Percentiles rank a stretch among this genome's conserved stretches.
phyloP scores from a whole-genome alignment of 2,888 invertebrate species.

The Clitarchus hookeri region DNA sequence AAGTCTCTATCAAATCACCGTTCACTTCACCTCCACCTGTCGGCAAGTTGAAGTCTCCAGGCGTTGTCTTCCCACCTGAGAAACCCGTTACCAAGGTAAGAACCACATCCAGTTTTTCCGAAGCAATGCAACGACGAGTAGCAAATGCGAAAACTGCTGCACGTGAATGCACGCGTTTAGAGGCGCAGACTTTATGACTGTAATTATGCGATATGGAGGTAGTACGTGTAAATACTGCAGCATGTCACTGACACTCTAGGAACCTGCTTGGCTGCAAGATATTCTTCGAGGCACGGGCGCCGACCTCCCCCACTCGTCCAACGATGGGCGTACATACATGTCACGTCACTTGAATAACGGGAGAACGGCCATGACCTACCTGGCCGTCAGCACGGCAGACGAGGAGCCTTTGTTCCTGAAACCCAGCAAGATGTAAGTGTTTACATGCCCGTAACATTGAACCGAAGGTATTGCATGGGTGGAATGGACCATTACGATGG shows the following conservation, averaged over 20 bases:
- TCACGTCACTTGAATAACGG: background rate
- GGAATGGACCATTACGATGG: too few species aligned
- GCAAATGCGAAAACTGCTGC: too few species aligned
- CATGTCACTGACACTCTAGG: background rate
- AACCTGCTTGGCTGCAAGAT: background rate
- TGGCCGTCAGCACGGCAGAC: slow-evolving; percentile 4
- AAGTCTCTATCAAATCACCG: background rate
- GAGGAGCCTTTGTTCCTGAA: background rate
- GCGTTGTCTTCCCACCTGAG: background rate
- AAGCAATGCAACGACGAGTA: too few species aligned
- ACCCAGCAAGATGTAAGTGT: background rate
- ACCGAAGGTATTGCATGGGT: too few species aligned
- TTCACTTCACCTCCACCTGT: background rate
- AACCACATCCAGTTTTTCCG: background rate
- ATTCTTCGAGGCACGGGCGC: background rate
- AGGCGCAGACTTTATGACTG: too few species aligned
- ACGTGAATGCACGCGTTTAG: too few species aligned
- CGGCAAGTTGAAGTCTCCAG: background rate
- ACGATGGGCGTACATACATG: background rate
- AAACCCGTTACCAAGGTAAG: background rate
- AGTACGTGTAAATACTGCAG: too few species aligned
- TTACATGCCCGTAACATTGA: background rate
- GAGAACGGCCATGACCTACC: background rate
- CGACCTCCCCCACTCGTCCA: background rate
- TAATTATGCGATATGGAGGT: too few species aligned